Conservation (phyloP, 2,113 vertebrate species). For the Canis aureus region DNA sequence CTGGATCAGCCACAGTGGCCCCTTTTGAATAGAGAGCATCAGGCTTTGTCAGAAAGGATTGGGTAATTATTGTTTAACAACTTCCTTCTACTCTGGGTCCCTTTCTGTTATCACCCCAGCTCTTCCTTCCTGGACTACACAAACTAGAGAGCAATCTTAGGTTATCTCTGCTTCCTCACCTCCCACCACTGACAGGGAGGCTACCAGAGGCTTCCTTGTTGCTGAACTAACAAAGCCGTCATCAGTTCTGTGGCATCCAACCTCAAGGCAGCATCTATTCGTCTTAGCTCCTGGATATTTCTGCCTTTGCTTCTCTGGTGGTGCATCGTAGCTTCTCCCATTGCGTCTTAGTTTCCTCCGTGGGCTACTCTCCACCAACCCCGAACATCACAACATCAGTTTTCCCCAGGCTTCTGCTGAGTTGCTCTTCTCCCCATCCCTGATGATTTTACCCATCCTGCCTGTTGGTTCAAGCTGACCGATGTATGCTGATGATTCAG, state of each 20-base stretch:
- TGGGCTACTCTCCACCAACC: background rate
- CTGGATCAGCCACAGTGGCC: background rate
- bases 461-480: background rate
- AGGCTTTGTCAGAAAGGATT: background rate
- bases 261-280: background rate
- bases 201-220: background rate
- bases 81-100: background rate
- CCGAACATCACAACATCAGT: background rate
- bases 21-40: conserved; percentile 21
- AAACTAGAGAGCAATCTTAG: background rate
- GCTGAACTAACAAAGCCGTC: background rate
- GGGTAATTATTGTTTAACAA: background rate
- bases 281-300: background rate
- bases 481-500: background rate
- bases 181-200: background rate
- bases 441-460: background rate
- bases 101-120: background rate
- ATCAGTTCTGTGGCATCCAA: background rate
- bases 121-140: background rate
- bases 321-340: background rate
- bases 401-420: background rate
- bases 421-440: background rate
- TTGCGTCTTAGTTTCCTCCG: background rate
- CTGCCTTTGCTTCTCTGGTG: background rate
- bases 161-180: background rate